Evolutionary conservation across 2,888 invertebrate genomes (phyloP), one percentile per base, ranked within the genome.

Genomic region (Ophion slaviceki): DNA sequence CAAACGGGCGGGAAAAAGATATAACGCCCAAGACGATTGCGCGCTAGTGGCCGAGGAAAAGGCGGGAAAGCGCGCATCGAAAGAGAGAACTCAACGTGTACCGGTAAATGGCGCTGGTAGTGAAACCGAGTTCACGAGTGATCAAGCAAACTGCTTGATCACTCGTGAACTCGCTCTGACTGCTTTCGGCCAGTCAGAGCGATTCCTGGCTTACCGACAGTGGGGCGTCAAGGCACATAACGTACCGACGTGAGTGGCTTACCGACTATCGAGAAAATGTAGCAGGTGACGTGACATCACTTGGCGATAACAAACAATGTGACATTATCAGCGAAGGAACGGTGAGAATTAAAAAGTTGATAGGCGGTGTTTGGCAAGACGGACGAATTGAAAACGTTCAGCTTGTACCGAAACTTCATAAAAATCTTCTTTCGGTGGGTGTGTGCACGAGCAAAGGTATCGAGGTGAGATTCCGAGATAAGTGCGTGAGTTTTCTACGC

Each of bases 191-290:
- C 68, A 64, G 85, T 87, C 62, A 71, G 20, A 81, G 80, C 10
- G 88, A 88, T 24, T 62, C 67, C 47, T 89, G 87, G 89, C 71
- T 85, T 47, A 85, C 77, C 64, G 88, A 88, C 85, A 77, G 88
- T 53, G 88, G 88, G 11, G 85, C 84, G 28, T 87, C 88, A 24
- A 80, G 68, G 40, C 88, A 87, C 24, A 75, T 86, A 5, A 76
- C 68, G 1, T 84, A 40, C 64, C 67, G 83, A 10, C 28, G 76
- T 14, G 84, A 86, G 53, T 86, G 86, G 86, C 70, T 84, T 17
- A 40, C 61, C 17, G 32, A 64, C 28, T 53, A 53, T 20, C 53
- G 11, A 7, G 3, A 10, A 1, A 53, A 53, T 2, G 32, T 32
- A 14, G 53, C 17, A 32, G 32, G 32, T 32, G 32, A 32, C 2